phyloP scores from a whole-genome alignment of 1,140 invertebrate species.

The Hirudo medicinalis region DNA sequence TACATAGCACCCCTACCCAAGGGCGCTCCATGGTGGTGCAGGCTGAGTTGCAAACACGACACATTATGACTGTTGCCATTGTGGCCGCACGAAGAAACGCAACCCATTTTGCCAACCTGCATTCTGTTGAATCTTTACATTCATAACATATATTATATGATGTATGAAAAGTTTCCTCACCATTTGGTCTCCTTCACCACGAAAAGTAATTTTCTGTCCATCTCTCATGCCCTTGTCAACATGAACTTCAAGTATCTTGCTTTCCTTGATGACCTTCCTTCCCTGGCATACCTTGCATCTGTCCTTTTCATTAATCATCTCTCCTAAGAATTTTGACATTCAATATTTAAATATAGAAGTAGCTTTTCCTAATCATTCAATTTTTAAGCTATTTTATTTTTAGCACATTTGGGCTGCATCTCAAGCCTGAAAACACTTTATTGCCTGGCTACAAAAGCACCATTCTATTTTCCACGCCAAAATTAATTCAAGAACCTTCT shows the following conservation, averaged over 20 bases:
- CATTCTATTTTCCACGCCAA: background rate
- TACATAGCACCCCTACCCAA: too few relatives aligned
- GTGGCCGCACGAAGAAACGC: too few relatives aligned
- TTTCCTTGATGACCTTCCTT: conserved; percentile 74
- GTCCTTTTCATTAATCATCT: conserved; percentile 55
- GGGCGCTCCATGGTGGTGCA: too few relatives aligned
- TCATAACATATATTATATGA: background rate
- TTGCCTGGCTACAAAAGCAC: background rate
- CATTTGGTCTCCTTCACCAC: conserved; percentile 87
- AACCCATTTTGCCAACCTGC: too few relatives aligned
- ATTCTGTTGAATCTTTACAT: too few relatives aligned
- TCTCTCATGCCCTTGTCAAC: conserved; percentile 94
- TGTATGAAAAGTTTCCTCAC: conserved; percentile 24
- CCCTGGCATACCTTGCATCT: conserved; percentile 80
- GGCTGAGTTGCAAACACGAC: too few relatives aligned
- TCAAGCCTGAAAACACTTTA: too few relatives aligned
- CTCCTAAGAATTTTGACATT: conserved; percentile 36
- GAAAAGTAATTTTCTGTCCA: conserved; percentile 86
- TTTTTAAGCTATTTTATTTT: too few relatives aligned
- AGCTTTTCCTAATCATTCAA: too few relatives aligned
- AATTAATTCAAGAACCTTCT: conserved; percentile 52
- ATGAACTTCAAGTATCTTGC: conserved; percentile 94
- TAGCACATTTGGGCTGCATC: too few relatives aligned
- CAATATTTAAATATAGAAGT: conserved; percentile 10
- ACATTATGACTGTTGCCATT: too few relatives aligned